Conservation (phyloP, 2,888 invertebrate species). For the Cephonodes hylas region DNA sequence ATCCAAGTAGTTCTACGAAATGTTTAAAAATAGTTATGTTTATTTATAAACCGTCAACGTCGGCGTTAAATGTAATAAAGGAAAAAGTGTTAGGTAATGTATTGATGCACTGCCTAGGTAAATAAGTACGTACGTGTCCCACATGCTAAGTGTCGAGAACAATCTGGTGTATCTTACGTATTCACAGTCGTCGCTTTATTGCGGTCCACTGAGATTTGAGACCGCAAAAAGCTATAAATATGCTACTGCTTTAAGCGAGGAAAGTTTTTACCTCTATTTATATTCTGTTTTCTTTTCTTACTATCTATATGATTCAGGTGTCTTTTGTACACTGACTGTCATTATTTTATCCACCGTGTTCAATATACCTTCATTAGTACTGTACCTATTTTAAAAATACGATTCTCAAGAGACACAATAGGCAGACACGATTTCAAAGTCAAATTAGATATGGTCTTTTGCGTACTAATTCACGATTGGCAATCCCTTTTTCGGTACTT, state of each 20-base stretch:
- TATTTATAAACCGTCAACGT: background rate
- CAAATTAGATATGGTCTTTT: background rate
- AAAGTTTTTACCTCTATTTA: background rate
- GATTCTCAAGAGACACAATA: background rate
- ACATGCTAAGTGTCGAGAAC: conserved; percentile 16
- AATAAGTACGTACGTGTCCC: conserved; percentile 19
- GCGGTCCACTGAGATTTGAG: background rate
- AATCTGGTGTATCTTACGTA: conserved; percentile 9
- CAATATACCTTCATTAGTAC: background rate
- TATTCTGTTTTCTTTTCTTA: too few species aligned
- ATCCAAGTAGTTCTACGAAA: background rate
- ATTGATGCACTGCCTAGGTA: conserved; percentile 27
- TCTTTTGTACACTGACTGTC: too few species aligned
- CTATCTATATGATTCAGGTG: too few species aligned
- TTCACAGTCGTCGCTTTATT: background rate
- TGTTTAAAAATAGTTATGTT: background rate
- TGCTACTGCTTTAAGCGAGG: background rate
- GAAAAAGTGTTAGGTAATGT: conserved; percentile 32
- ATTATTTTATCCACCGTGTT: too few species aligned
- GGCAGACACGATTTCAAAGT: background rate
- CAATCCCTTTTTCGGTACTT: background rate
- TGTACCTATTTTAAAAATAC: background rate
- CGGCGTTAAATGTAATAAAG: conserved; percentile 18
- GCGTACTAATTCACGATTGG: background rate
- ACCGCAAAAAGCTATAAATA: background rate